Percentiles rank a stretch among this genome's conserved stretches.
Conservation (phyloP, 1,140 invertebrate species). For the Drosophila sucinea region DNA sequence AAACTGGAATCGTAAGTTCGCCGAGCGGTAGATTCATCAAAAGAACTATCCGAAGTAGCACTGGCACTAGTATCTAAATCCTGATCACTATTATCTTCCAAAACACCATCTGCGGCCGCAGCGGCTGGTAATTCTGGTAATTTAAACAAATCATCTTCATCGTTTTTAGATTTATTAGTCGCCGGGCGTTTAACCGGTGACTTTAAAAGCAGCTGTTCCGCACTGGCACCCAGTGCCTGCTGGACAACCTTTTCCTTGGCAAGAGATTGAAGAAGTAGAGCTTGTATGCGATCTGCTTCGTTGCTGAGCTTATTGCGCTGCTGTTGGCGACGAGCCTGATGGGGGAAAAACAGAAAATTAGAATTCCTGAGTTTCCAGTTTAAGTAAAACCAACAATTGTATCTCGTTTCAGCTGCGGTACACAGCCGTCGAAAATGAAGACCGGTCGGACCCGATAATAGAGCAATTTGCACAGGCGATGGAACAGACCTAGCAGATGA, state of each 20-base stretch:
- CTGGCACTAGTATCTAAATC: constrained; percentile 66
- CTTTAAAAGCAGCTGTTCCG: constrained; percentile 83
- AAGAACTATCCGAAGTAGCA: constrained; percentile 62
- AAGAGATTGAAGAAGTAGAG: constrained; percentile 87
- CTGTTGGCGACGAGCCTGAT: constrained; percentile 90
- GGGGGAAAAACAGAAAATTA: background rate
- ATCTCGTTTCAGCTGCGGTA: constrained; percentile 87
- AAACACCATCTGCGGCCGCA: background rate
- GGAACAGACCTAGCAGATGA: constrained; percentile 96
- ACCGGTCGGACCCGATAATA: constrained; percentile 98
- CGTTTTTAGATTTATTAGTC: constrained; percentile 38
- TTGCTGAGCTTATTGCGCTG: constrained; percentile 89
- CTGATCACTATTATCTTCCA: constrained; percentile 32
- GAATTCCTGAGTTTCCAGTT: background rate
- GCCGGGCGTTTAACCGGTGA: constrained; percentile 60
- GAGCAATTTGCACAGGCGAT: constrained; percentile 97
- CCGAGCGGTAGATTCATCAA: constrained; percentile 83
- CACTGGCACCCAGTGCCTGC: constrained; percentile 85
- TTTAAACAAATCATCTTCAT: constrained; percentile 88
- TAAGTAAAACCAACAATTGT: constrained; percentile 90
- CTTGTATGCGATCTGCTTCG: constrained; percentile 88
- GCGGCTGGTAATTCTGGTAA: constrained; percentile 86
- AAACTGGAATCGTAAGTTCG: constrained; percentile 86
- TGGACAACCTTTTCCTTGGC: constrained; percentile 86
- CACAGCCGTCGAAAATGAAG: constrained; percentile 99